Evolutionary conservation across 2,888 invertebrate genomes (phyloP).

Genomic region (Acrocyrtus sp.): DNA sequence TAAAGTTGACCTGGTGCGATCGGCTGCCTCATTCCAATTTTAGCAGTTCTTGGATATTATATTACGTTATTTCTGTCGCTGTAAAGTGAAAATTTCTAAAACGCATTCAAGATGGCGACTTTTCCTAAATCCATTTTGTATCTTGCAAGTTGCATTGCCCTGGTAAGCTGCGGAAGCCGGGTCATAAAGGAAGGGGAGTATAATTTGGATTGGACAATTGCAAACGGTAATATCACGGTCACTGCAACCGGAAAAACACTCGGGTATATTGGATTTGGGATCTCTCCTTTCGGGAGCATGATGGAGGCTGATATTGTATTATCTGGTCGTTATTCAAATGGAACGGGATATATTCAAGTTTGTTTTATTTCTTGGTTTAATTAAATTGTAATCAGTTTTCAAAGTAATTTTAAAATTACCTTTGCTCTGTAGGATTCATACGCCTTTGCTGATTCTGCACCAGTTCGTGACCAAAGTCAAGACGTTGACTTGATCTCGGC

Average conservation of each 20-base stretch:
- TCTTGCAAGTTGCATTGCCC: too few relatives aligned
- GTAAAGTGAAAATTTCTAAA: too few relatives aligned
- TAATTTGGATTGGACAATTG: slow-evolving; percentile 12
- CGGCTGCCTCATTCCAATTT: too few relatives aligned
- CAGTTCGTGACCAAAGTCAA: slow-evolving; percentile 6
- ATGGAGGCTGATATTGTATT: slow-evolving; percentile 25
- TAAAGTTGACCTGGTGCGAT: too few relatives aligned
- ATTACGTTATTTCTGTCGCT: too few relatives aligned
- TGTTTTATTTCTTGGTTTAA: too few relatives aligned
- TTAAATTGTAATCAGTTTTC: neutral
- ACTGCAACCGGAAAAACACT: slow-evolving; percentile 15
- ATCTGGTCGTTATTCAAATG: slow-evolving; percentile 7
- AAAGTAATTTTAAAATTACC: neutral
- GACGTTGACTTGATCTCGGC: slow-evolving; percentile 9
- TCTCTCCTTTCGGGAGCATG: slow-evolving; percentile 23
- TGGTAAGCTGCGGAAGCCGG: too few relatives aligned
- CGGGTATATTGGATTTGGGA: slow-evolving; percentile 22
- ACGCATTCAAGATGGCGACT: too few relatives aligned
- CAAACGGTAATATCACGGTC: slow-evolving; percentile 6
- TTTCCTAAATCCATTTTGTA: too few relatives aligned
- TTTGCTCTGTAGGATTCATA: slow-evolving; percentile 11
- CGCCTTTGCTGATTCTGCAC: slow-evolving; percentile 18
- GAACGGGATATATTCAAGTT: slow-evolving; percentile 19
- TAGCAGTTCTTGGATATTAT: too few relatives aligned
- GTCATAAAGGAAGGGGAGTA: slow-evolving; percentile 19